Evolutionary conservation across 2,113 vertebrate genomes (phyloP).

Genomic region (Cheilinus undulatus): DNA sequence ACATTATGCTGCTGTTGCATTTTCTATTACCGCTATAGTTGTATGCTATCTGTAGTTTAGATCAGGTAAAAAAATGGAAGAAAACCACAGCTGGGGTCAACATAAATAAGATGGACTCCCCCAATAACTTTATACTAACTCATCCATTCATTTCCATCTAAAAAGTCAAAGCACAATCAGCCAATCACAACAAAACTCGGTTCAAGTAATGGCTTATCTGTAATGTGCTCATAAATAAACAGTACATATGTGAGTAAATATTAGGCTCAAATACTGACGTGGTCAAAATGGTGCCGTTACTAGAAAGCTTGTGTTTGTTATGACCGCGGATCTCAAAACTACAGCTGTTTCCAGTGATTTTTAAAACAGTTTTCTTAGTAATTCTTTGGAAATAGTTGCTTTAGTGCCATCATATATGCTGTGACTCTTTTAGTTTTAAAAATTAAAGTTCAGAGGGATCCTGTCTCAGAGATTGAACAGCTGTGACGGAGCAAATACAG

Average conservation of each 20-base stretch:
- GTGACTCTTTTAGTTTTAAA: not conserved
- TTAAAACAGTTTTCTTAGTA: not conserved
- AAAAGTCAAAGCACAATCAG: constrained; percentile 18
- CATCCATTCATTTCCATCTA: constrained; percentile 8
- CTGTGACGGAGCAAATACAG: not conserved
- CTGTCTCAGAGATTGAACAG: not conserved
- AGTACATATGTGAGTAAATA: not conserved
- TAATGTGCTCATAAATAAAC: constrained; percentile 18
- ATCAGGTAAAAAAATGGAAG: too few relatives aligned
- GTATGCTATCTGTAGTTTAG: too few relatives aligned
- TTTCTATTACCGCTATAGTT: too few relatives aligned
- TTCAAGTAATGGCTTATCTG: constrained; percentile 40
- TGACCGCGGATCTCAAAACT: not conserved
- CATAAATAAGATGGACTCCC: not conserved
- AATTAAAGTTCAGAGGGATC: not conserved
- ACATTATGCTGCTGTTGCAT: too few relatives aligned
- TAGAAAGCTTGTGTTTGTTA: too few relatives aligned
- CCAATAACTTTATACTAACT: too few relatives aligned
- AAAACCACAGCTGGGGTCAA: not conserved
- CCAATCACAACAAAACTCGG: not conserved
- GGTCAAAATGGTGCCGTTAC: not conserved
- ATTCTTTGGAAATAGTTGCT: not conserved
- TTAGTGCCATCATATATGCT: too few relatives aligned
- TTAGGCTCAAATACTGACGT: not conserved
- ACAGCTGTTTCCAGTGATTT: not conserved